phyloP scores from a whole-genome alignment of 2,797 vertebrate genomes.

The Enteromius fasciolatus region DNA sequence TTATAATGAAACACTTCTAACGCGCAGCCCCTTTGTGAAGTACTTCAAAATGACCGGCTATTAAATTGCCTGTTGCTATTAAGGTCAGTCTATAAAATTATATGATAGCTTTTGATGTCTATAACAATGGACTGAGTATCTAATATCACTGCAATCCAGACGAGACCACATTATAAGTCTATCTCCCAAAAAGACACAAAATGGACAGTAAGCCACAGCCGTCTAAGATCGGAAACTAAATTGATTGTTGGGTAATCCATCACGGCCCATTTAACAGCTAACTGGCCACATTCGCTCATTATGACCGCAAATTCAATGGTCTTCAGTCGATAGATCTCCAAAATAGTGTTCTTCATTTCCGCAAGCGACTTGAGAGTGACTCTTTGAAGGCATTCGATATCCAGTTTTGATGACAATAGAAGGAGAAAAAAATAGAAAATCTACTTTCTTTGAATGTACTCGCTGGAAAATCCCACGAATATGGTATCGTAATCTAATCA shows the following conservation, averaged over 20 bases:
- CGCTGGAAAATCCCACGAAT: background rate
- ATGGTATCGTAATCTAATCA: constrained; percentile 10
- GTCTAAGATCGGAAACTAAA: constrained; percentile 29
- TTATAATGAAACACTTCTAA: constrained; percentile 33
- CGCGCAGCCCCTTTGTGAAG: constrained; percentile 26
- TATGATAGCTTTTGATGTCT: constrained; percentile 28
- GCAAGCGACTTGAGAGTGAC: background rate
- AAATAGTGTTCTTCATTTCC: constrained; percentile 34
- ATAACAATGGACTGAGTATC: constrained; percentile 24
- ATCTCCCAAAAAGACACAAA: constrained; percentile 22
- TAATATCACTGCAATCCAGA: constrained; percentile 6
- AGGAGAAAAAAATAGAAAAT: background rate
- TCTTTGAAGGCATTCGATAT: constrained; percentile 15
- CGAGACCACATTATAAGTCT: background rate
- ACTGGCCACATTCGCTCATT: constrained; percentile 46
- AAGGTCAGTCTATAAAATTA: constrained; percentile 51
- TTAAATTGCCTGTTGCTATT: constrained; percentile 44
- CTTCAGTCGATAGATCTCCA: constrained; percentile 39
- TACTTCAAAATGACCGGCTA: constrained; percentile 38
- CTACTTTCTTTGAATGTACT: background rate
- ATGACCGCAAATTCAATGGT: constrained; percentile 30
- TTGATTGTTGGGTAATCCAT: constrained; percentile 37
- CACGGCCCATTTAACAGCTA: constrained; percentile 34
- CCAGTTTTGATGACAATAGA: constrained; percentile 1
- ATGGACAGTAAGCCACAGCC: constrained; percentile 13